Evolutionary conservation across 2,888 invertebrate species (phyloP).

Genomic region (Ischnura elegans): DNA sequence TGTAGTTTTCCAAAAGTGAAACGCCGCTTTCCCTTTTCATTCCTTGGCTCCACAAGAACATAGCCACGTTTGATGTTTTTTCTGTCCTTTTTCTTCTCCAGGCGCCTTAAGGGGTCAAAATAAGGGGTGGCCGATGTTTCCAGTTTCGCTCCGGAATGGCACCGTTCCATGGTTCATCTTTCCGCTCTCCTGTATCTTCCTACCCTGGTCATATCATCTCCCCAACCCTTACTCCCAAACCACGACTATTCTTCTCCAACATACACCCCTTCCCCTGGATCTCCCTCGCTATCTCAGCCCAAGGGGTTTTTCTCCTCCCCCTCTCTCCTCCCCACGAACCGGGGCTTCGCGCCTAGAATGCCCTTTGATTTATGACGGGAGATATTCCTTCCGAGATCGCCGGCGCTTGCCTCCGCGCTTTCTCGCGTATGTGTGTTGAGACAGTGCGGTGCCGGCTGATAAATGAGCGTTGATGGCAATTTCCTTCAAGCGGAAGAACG

Average conservation of each 20-base stretch:
- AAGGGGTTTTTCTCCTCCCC: background rate
- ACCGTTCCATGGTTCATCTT: background rate
- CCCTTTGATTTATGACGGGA: conserved; percentile 16
- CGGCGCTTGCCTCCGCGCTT: background rate
- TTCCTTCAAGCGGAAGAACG: background rate
- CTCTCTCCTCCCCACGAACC: background rate
- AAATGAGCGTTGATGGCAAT: background rate
- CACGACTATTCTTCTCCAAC: background rate
- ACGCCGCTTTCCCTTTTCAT: background rate
- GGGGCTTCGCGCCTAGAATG: background rate
- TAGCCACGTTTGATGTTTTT: background rate
- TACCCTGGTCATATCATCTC: background rate
- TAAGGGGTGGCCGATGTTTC: background rate
- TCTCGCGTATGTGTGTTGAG: background rate
- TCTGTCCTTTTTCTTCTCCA: background rate
- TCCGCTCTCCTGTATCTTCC: background rate
- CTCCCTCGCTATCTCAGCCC: background rate
- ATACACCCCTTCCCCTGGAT: too few relatives aligned
- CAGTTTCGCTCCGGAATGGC: background rate
- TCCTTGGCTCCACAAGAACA: background rate
- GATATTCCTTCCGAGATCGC: conserved; percentile 8
- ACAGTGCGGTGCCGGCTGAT: background rate
- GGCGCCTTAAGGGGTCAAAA: background rate
- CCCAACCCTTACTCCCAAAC: background rate
- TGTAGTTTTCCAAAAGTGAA: background rate